Percentiles rank a stretch among this genome's conserved stretches.
These are phyloP conservation scores for Tauraco hartlaubi DNA, from an alignment of 2,797 vertebrate genomes.

Conservation along the genomic window DNA sequence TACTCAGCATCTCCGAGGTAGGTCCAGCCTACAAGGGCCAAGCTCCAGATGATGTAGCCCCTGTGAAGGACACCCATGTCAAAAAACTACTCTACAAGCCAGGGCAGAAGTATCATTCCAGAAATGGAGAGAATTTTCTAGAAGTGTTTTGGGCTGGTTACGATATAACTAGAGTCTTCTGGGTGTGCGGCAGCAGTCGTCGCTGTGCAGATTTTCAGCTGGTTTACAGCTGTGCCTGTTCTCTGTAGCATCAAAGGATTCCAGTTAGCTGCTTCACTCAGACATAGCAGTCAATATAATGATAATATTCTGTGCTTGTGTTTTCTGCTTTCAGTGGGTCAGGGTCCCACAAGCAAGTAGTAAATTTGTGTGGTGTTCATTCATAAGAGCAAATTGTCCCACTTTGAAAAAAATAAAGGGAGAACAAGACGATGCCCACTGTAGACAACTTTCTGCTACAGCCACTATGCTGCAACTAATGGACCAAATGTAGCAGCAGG, in stretches of 20 bases:
- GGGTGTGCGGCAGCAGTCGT: not conserved
- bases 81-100: not conserved
- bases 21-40: not conserved
- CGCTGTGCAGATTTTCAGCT: not conserved
- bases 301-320: not conserved
- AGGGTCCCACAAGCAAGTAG: not conserved
- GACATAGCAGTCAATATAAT: not conserved
- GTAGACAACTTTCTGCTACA: not conserved
- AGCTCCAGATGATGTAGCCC: not conserved
- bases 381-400: not conserved
- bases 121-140: not conserved
- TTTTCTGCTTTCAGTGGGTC: not conserved
- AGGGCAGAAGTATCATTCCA: not conserved
- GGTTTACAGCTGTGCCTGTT: not conserved
- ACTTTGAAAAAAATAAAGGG: not conserved
- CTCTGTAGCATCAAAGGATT: not conserved
- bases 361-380: not conserved
- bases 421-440: not conserved
- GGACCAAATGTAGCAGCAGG: not conserved
- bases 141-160: not conserved
- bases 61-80: rapidly evolving
- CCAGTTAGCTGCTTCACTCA: not conserved
- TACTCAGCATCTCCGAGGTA: not conserved
- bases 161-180: not conserved
- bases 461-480: rapidly evolving